Evolutionary conservation across 2,888 invertebrate species (phyloP), one percentile per base, ranked within the genome.

Genomic region (Philhelius pedissequus): DNA sequence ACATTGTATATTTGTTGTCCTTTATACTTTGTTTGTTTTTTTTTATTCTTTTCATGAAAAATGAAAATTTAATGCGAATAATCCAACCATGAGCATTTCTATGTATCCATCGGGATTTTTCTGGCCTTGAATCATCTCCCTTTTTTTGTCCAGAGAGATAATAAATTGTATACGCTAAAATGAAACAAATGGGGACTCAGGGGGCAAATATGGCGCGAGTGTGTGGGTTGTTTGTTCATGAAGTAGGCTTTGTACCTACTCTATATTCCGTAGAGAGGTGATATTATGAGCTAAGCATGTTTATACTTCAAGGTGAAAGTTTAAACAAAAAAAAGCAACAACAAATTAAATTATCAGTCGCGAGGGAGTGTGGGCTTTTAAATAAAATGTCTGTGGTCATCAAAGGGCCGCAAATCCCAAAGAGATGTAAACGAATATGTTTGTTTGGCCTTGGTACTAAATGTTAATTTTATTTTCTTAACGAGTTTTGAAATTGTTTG

Each of bases 221-320:
- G 30, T 20, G 43, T 60, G 20, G 64, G 25, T 30, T 45, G 64
- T 30, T 30, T 58, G 15, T 5, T 30, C 43, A 58, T 43, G 64
- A 48, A 35, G 32, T 32, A 52, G 68, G 50, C 32, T 50, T 25
- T 25, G 25, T 58, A 9, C 8, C 8, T 58, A 9, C 8, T 9
- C 3, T 40, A 15, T 22, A 60, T 60, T n/a, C 60, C 58, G 0
- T n/a, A 8, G 58, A 22, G 22, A 60, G 40, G 3, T 40, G 3
- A 7, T 7, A 40, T 40, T 60, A 60, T 40, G 9, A 35, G 38
- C 68, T 43, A 43, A 30, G 6, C 7, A 30, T 6, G n/a, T n/a
- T n/a, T n/a, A n/a, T n/a, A n/a, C n/a, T 38, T 25, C 30, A 56
- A 70, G 70, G 70, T 70, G 70, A 60, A 60, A 60, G 60, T 60